Evolutionary conservation across 2,888 invertebrate genomes (phyloP), one percentile per base, ranked within the genome.

Genomic region (Linyphia triangularis): DNA sequence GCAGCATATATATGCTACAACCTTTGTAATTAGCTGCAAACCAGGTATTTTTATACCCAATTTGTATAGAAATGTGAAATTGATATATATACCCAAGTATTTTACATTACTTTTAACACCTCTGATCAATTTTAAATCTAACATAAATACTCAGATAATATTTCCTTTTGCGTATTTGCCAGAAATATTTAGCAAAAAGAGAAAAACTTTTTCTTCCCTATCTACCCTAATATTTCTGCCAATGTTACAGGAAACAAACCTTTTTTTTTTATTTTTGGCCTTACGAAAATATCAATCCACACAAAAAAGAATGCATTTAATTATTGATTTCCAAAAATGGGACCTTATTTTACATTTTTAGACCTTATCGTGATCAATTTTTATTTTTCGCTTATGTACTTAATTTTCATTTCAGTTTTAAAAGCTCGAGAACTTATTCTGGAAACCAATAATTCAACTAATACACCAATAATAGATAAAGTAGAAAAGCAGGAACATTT

Each of bases 361-460:
- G 9, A 10, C 16, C 0, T 26, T 19, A 57, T 61, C 6, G 10
- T 61, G 7, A 61, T 61, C 5, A 1, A 0, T 43, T 10, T 5
- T 24, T 70, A 33, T 26, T 0, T 19, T 28, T 0, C n/a, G 4
- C 28, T 19, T 57, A 26, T 19, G 13, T 30, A 6, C 16, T 13
- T 24, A 22, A 37, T n/a, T 81, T 37, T 33, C 26, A 3, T 61
- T 82, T 40, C n/a, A 82, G 82, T 82, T 22, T n/a, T 83, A 24
- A 33, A 73, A 73, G 63, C 69, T 9, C 28, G 73, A 51, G 73
- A 83, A 22, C 51, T 10, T 3, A 13, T 10, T 30, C 69, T 81
- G 5, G 37, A 33, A 28, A 26, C 51, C 51, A 51, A 19, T 33
- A 30, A 7, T n/a, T 30, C n/a, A 9, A 33, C n/a, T n/a, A 33